Evolutionary conservation across 2,113 vertebrate genomes (phyloP), one percentile per base, ranked within the genome.

Genomic region (Brachionichthys hirsutus): DNA sequence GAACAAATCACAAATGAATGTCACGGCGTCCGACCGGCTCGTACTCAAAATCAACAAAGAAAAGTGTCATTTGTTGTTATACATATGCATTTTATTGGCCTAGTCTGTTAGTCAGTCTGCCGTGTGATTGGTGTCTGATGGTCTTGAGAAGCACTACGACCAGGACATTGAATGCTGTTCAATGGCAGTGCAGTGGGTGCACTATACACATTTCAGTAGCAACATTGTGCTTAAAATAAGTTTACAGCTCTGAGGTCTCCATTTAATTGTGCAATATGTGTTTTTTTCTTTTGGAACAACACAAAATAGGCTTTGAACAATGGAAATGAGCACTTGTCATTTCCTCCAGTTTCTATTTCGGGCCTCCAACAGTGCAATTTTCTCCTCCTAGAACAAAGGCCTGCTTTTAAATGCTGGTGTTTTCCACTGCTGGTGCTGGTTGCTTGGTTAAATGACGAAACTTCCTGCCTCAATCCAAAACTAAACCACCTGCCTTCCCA

Each of bases 341-440:
- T 43, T 19, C 52, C 58, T 75, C 58, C 45, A 20, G 54, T 58
- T 78, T 81, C 75, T 83, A 67, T 83, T 84, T 75, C 60, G 34
- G 50, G 57, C 18, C 47, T 51, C 47, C 58, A 72, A 58, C 41
- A 5, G 54, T 77, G 66, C 63, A 74, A 79, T 84, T 79, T 81
- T 64, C 68, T 66, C 44, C 70, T 38, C 62, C 53, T 62, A 51
- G 83, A 78, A 78, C 73, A 82, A 84, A 77, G 43, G 65, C 35
- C 50, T 50, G 51, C 24, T 64, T 83, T 68, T 50, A 77, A 69
- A 68, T 24, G 55, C 20, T 18, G 4, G 42, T 45, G 65, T 63
- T 55, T 56, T 73, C 19, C 43, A 1, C 24, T 8, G 49, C 19
- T 46, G 56, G 50, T 47, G 36, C 60, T 9, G 15, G 47, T 63